Percentiles rank a stretch among this genome's conserved stretches.
phyloP scores from a whole-genome alignment of 2,888 invertebrate species.

The Cybosia mesomella region DNA sequence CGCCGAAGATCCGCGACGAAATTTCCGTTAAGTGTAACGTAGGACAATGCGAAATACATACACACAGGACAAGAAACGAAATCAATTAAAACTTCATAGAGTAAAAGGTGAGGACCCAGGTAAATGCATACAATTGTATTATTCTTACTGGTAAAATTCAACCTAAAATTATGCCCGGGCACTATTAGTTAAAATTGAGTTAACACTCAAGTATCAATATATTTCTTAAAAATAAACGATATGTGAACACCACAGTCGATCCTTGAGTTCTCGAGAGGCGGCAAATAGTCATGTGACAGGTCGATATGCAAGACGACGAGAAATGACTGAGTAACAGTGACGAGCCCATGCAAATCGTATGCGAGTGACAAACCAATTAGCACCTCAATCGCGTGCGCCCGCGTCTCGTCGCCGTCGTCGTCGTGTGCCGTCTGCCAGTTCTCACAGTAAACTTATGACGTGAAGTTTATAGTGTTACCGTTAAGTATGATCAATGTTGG shows the following conservation, averaged over 20 bases:
- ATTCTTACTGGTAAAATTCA: no score
- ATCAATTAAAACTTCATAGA: no score
- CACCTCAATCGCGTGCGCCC: conserved; percentile 51
- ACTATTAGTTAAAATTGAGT: no score
- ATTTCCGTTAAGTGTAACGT: no score
- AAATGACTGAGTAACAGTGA: background rate
- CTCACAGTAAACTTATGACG: conserved; percentile 25
- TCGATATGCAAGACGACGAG: conserved; percentile 44
- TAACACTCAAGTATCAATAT: no score
- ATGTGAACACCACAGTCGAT: conserved; percentile 48
- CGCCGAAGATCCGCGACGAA: no score
- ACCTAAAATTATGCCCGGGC: no score
- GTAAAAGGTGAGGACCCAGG: background rate
- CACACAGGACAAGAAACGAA: no score
- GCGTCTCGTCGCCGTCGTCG: no score
- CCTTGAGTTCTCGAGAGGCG: conserved; percentile 38
- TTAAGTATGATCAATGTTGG: background rate
- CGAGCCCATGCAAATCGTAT: conserved; percentile 53
- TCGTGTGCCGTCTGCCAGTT: conserved; percentile 23
- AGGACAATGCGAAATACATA: no score
- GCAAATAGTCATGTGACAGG: conserved; percentile 40
- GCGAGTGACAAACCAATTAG: conserved; percentile 59
- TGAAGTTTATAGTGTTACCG: conserved; percentile 7
- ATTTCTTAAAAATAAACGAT: conserved; percentile 22
- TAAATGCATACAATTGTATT: no score